Percentiles rank a stretch among this genome's conserved stretches.
Evolutionary conservation across 2,888 invertebrate species (phyloP).

Genomic region (Nemotelus pantherinus): DNA sequence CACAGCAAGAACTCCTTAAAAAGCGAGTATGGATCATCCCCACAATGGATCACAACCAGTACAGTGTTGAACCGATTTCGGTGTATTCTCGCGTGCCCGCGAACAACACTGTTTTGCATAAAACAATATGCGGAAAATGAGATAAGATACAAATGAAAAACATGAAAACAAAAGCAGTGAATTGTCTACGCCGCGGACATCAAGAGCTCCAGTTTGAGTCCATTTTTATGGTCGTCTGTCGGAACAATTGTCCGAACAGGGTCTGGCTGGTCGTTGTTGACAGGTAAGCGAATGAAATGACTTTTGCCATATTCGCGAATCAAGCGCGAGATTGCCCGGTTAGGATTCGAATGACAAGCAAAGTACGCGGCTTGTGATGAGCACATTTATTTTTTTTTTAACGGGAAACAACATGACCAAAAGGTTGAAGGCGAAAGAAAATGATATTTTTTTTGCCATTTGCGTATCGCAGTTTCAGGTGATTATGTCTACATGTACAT

Average conservation of each 20-base stretch:
- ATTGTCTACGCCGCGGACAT: background rate
- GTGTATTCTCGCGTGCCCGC: background rate
- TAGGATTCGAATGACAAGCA: constrained; percentile 9
- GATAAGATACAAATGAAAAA: constrained; percentile 25
- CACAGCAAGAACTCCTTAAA: constrained; percentile 22
- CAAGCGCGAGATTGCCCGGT: background rate
- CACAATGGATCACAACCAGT: constrained; percentile 1
- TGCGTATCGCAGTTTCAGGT: constrained; percentile 36
- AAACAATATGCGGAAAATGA: constrained; percentile 27
- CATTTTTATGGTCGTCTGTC: constrained; percentile 28
- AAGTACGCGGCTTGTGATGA: too few relatives aligned
- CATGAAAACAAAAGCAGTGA: background rate
- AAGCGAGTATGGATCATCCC: constrained; percentile 22
- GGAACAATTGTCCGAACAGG: background rate
- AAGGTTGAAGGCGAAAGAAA: constrained; percentile 39
- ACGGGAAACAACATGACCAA: constrained; percentile 13
- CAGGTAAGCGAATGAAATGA: constrained; percentile 1
- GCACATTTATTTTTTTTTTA: too few relatives aligned
- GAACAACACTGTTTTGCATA: constrained; percentile 30
- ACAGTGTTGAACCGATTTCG: constrained; percentile 23
- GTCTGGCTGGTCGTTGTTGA: constrained; percentile 7
- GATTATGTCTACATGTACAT: background rate
- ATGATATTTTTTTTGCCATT: constrained; percentile 47
- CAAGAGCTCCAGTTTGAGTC: constrained; percentile 14
- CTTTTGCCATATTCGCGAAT: background rate